Conservation (phyloP, 2,888 invertebrate genomes). For the Coenonympha glycerion region DNA sequence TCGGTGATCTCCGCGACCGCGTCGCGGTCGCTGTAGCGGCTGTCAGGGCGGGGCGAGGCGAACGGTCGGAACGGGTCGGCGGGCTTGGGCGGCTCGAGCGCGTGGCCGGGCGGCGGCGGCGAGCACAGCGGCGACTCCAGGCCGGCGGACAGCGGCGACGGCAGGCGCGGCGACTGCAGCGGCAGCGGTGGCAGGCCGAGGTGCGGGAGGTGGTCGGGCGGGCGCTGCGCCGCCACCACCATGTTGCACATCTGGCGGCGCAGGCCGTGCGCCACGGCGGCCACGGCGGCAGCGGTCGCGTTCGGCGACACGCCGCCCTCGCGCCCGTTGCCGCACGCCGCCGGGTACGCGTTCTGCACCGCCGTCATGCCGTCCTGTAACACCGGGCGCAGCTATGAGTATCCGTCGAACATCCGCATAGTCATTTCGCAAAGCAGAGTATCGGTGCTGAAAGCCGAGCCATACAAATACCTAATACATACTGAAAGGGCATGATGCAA, state of each 20-base stretch:
- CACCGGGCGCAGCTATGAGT: slow-evolving; percentile 33
- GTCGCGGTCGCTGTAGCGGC: slow-evolving; percentile 82
- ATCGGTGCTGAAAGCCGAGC: neutral
- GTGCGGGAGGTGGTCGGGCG: slow-evolving; percentile 67
- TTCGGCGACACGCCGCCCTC: slow-evolving; percentile 74
- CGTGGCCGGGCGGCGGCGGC: slow-evolving; percentile 79
- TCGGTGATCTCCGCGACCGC: slow-evolving; percentile 57
- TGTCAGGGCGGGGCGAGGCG: slow-evolving; percentile 75
- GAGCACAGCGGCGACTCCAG: slow-evolving; percentile 79
- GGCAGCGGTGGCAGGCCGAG: slow-evolving; percentile 61
- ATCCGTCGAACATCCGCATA: slow-evolving; percentile 6
- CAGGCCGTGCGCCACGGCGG: slow-evolving; percentile 89
- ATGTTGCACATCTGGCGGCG: slow-evolving; percentile 91
- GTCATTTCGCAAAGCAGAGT: slow-evolving; percentile 13
- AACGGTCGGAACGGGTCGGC: slow-evolving; percentile 74
- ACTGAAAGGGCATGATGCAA: neutral
- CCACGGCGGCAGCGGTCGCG: slow-evolving; percentile 89
- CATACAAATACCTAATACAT: neutral
- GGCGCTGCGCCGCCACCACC: slow-evolving; percentile 78
- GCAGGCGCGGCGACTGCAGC: slow-evolving; percentile 65
- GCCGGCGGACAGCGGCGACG: slow-evolving; percentile 74
- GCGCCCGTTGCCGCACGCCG: slow-evolving; percentile 74
- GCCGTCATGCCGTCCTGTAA: slow-evolving; percentile 78
- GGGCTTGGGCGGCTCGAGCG: slow-evolving; percentile 77
- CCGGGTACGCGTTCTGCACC: slow-evolving; percentile 74